Base-by-base conservation (phyloP, 2,113 vertebrate species). In the Leptocoma aspasia region DNA sequence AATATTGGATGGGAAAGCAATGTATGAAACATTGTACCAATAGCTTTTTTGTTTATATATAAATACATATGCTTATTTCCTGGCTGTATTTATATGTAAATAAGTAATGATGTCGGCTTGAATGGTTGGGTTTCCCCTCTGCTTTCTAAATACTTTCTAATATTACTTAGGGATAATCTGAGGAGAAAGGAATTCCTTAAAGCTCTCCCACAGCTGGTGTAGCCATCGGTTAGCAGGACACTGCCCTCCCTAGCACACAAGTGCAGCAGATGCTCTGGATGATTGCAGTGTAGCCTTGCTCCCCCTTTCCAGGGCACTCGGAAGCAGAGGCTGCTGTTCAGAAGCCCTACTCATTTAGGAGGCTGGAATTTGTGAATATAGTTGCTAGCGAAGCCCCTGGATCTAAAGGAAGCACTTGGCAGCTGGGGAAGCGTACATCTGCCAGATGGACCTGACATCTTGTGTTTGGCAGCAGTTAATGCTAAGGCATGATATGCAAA, bases 11-110 rank as follows among this genome's bases (percentile, higher is more conserved):
- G 54, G 79, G 53, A 84, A 94, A 95, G 53, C 61, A 93, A 72
- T 65, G 31, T 60, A 86, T 76, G 70, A 92, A 89, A 90, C 87
- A 61, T 63, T 76, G 68, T 76, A 66, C 30, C n/a, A 92, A 90
- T 92, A 95, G 96, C 94, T 93, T 70, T 89, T 82, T 86, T 90
- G 91, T 53, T 96, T 97, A 77, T 94, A 35, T 85, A 82, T 94
- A 90, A 96, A 96, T 96, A 95, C 95, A 97, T 96, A 97, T 96
- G 96, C 89, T 96, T 96, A 91, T 95, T 97, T 96, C 80, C 94
- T 96, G 76, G 72, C 87, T 88, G 72, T 95, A 94, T 95, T 95
- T 97, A 91, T 94, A 96, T 96, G 92, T 95, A 95, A 96, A 93
- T 96, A 95, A 96, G 89, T 91, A 94, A 71, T 63, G 82, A 90